These are phyloP conservation scores for Nettapus auritus DNA, from an alignment of 2,113 vertebrate genomes.

Conservation along the genomic window DNA sequence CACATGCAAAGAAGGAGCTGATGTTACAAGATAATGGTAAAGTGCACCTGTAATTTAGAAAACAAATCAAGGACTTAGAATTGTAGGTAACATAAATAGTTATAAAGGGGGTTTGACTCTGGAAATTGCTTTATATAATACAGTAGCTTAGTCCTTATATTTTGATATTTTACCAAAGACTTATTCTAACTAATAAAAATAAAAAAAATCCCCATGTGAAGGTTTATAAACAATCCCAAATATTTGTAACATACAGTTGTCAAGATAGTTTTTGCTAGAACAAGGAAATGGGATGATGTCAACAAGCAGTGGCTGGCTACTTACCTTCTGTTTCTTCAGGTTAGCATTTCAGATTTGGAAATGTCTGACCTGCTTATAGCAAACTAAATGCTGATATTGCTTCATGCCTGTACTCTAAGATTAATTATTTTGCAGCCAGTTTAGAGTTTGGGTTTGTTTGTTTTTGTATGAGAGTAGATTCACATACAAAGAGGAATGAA, in stretches of 20 bases:
- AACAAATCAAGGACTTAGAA: conserved; percentile 23
- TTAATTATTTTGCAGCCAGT: conserved; percentile 7
- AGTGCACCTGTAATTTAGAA: conserved; percentile 50
- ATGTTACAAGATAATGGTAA: conserved; percentile 45
- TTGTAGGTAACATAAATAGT: not conserved
- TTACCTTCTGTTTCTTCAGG: not conserved
- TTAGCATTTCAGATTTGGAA: not conserved
- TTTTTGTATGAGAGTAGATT: not conserved
- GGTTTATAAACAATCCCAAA: not conserved
- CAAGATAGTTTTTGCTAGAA: not conserved
- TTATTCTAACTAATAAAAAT: not conserved
- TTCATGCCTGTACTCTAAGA: not conserved
- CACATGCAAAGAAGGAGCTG: conserved; percentile 51
- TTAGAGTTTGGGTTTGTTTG: not conserved
- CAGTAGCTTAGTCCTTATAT: not conserved
- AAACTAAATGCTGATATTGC: not conserved
- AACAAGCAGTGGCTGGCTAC: not conserved
- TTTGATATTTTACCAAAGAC: not conserved
- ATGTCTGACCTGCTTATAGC: not conserved
- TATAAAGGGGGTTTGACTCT: not conserved
- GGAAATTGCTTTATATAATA: not conserved
- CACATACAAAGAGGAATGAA: not conserved
- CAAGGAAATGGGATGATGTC: not conserved
- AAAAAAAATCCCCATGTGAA: fast-evolving
- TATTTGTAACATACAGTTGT: not conserved